Conservation (phyloP, 2,888 invertebrate genomes). For the Xestia ashworthii region DNA sequence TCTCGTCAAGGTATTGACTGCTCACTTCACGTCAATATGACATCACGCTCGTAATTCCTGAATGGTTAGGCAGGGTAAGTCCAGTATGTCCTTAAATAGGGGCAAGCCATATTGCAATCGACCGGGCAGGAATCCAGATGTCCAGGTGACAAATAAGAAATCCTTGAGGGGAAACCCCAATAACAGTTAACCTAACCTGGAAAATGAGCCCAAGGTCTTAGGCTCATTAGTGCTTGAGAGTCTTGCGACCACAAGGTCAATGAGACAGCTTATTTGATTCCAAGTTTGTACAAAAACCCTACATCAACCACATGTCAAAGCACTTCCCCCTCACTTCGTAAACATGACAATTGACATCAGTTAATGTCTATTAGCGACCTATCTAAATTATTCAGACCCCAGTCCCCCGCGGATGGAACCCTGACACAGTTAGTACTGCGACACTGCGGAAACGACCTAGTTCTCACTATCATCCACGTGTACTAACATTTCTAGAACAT, state of each 20-base stretch:
- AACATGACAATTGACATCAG: constrained; percentile 28
- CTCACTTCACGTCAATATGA: not conserved
- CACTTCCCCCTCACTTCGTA: not conserved
- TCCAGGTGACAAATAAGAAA: not conserved
- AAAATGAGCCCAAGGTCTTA: not conserved
- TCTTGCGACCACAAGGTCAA: not conserved
- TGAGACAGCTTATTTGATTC: not conserved
- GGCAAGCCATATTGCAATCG: not conserved
- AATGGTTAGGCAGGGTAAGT: not conserved
- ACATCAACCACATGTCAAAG: not conserved
- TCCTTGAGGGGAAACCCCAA: not conserved
- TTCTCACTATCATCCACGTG: constrained; percentile 40
- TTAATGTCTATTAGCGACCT: constrained; percentile 37
- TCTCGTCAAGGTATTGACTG: not conserved
- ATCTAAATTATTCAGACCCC: constrained; percentile 52
- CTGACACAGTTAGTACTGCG: constrained; percentile 60
- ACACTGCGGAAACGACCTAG: constrained; percentile 58
- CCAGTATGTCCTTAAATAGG: not conserved
- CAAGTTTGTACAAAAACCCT: not conserved
- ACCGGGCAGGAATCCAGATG: not conserved
- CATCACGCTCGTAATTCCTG: not conserved
- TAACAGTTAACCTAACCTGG: not conserved
- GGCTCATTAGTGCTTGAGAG: not conserved
- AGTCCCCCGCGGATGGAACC: constrained; percentile 35
- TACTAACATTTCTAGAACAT: constrained; percentile 28